Evolutionary conservation across 2,113 vertebrate species (phyloP), one percentile per base, ranked within the genome.

Genomic region (Gasterosteus nipponicus): DNA sequence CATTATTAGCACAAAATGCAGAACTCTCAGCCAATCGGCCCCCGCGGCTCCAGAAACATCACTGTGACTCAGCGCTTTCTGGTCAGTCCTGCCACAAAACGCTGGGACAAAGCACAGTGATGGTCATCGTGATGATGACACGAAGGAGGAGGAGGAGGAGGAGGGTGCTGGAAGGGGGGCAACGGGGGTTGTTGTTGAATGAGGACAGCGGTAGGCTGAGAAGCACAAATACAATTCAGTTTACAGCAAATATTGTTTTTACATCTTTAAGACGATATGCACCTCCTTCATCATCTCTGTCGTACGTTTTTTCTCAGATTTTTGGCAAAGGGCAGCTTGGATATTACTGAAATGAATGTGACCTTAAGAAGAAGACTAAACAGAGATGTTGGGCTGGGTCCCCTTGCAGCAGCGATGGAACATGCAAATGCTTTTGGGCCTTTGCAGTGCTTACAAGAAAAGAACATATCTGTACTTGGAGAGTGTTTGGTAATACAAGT

Each of bases 21-120:
- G 33, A 22, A 35, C 38, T 62, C 65, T 69, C 14, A 47, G 69
- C 19, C 60, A 65, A 58, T 46, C 63, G 69, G 47, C 41, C 11
- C 79, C 70, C 54, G 68, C 60, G 72, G 63, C 44, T 73, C 46
- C 59, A 62, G 46, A 66, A 62, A 73, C 65, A 84, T 42, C 80
- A 67, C 38, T 29, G 38, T 89, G 84, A 88, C 77, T 89, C 81
- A 77, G 35, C 72, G 59, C 38, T 73, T 72, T 82, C 70, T 75
- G 71, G 73, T 85, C 69, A 82, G 59, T 26, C 56, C 35, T 60
- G 69, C 64, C 80, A 75, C 79, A 51, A 73, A 77, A 73, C 18
- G 18, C 72, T 72, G 72, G 75, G 75, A 73, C 15, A 65, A 63
- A 85, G 51, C 56, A 68, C 56, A 75, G 47, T 6, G 65, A 80